phyloP scores from a whole-genome alignment of 1,140 invertebrate genomes.

The Apolygus lucorum region DNA sequence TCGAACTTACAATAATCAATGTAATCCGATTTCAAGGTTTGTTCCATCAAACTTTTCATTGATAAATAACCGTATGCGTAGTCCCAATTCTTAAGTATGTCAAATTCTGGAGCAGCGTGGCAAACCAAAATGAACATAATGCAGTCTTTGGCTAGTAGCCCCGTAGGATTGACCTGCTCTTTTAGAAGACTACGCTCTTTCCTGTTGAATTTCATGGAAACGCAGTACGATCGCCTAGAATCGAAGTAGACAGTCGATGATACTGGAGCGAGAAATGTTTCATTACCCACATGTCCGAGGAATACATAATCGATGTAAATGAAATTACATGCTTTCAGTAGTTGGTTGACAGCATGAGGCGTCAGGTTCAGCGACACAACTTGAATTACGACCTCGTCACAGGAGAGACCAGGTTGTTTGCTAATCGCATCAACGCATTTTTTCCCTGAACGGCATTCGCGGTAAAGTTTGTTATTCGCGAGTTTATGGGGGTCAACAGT shows the following conservation, averaged over 20 bases:
- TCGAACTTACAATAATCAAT: no score
- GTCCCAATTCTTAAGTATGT: background rate
- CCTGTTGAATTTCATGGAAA: background rate
- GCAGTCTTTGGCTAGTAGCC: background rate
- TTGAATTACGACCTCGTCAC: no score
- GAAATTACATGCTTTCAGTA: background rate
- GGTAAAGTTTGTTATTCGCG: background rate
- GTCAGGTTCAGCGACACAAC: background rate
- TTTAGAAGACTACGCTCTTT: background rate
- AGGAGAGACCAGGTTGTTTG: no score
- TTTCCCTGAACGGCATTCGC: background rate
- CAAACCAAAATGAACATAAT: background rate
- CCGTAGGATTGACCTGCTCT: background rate
- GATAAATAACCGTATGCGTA: background rate
- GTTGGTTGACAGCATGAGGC: background rate
- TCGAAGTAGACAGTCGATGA: background rate
- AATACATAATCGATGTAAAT: background rate
- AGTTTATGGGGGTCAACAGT: background rate
- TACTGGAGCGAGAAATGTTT: background rate
- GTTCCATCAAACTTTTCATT: no score
- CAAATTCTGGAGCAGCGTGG: background rate
- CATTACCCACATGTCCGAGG: background rate
- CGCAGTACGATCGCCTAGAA: background rate
- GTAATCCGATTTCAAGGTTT: no score
- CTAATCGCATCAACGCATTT: background rate